Evolutionary conservation across 37 sponge, comb jelly and placozoan species (phyloP), one percentile per base, ranked within the genome.

Genomic region (Petrosia ficiformis): DNA sequence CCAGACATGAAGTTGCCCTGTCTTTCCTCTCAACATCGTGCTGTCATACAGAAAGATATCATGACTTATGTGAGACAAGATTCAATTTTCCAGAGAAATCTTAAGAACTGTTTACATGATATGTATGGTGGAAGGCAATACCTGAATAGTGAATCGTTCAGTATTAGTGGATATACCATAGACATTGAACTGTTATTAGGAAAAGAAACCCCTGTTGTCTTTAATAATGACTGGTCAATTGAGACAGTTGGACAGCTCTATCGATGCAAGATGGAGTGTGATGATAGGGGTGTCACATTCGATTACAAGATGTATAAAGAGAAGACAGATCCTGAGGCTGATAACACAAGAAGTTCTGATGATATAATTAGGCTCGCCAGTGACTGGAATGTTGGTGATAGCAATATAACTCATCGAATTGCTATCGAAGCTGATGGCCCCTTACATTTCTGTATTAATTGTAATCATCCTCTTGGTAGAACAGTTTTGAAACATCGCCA

Each of bases 371-470:
- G 14, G 8, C 8, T 48, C 8, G 11, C 63, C 63, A 61, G 28
- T 61, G 28, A 22, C 14, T 61, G 63, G 63, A 40, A 1, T 0
- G 14, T 31, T 24, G 37, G 36, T 1, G 48, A 22, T 19, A 6
- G 37, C 2, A 8, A 4, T 22, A 26, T 5, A 26, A 29, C 36
- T 1, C 70, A 67, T 0, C 33, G 72, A 25, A 72, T 87, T 24
- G 83, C 83, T 1, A 48, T 87, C 1, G 88, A 87, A 74, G 83
- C 71, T 21, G 88, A 87, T 77, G 88, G 88, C 16, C 77, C 58
- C n/a, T 57, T 39, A 25, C 88, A 87, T 52, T 87, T 44, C 37
- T 72, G 68, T 10, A 34, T 30, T 31, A 82, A 75, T 41, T 71
- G 77, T 32, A 29, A 48, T 24, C 78, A 82, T 57, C 43, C 34